These are phyloP conservation scores for Drosophila erecta DNA, from an alignment of 1,140 invertebrate species.

Conservation along the genomic window DNA sequence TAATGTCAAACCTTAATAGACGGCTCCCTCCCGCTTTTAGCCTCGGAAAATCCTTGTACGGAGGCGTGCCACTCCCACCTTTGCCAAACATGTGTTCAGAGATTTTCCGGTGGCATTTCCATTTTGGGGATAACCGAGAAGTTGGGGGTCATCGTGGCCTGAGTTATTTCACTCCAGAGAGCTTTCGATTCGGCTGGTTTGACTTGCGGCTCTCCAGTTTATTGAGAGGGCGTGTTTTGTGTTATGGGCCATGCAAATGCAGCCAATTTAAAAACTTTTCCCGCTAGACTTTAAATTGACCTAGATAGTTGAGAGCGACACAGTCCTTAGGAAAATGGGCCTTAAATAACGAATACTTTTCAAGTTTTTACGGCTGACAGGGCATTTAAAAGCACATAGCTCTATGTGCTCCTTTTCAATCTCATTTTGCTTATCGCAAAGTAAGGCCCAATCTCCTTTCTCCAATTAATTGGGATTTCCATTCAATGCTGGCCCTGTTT, in stretches of 20 bases:
- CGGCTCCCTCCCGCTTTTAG: constrained; percentile 18
- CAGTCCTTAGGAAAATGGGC: not conserved
- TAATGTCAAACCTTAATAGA: constrained; percentile 77
- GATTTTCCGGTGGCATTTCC: constrained; percentile 62
- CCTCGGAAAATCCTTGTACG: constrained; percentile 5
- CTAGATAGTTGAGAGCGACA: not conserved
- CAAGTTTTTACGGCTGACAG: not conserved
- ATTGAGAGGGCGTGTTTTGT: constrained; percentile 13
- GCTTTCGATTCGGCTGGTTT: constrained; percentile 38
- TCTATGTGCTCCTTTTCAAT: too few species aligned
- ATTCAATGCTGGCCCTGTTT: constrained; percentile 6
- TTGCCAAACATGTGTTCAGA: constrained; percentile 55
- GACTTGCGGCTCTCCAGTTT: constrained; percentile 3
- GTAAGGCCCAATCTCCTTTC: not conserved
- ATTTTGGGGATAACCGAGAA: constrained; percentile 48
- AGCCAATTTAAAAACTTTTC: constrained; percentile 17
- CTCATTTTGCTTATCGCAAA: too few species aligned
- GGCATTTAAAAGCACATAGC: not conserved
- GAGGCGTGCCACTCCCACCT: constrained; percentile 18
- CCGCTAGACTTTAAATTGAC: constrained; percentile 13
- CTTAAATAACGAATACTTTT: not conserved
- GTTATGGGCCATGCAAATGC: constrained; percentile 3
- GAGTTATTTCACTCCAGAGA: constrained; percentile 70
- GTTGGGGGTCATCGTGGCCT: constrained; percentile 21
- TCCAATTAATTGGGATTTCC: constrained; percentile 22